Percentiles rank a stretch among this genome's conserved stretches.
Conservation (phyloP, 2,113 vertebrate genomes). For the Anarhynchus alexandrinus region DNA sequence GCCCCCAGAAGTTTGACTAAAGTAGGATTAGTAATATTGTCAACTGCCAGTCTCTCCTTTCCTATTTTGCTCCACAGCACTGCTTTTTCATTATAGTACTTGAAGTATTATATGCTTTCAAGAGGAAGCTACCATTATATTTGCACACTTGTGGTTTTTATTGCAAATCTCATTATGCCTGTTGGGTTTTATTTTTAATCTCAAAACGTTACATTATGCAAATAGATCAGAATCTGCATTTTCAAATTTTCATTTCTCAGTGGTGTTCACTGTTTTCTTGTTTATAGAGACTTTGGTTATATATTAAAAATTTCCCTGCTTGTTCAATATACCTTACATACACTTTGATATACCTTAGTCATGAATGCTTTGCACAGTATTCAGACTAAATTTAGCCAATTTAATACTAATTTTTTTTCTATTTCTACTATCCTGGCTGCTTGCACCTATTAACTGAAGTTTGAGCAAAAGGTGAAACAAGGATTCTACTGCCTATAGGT, state of each 20-base stretch:
- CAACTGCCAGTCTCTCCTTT: not conserved
- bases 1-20: not conserved
- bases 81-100: not conserved
- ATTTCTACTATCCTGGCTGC: not conserved
- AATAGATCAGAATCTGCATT: not conserved
- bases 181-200: not conserved
- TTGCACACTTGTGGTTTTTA: not conserved
- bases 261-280: not conserved
- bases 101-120: not conserved
- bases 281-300: not conserved
- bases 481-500: not conserved
- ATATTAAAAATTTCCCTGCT: not conserved
- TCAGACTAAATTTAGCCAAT: not conserved
- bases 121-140: not conserved
- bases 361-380: not conserved
- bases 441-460: not conserved
- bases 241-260: not conserved
- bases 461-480: not conserved
- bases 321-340: not conserved
- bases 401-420: not conserved
- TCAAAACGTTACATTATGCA: not conserved
- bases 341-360: not conserved
- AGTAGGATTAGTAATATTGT: not conserved
- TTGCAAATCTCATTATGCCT: not conserved
- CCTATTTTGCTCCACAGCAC: not conserved